Evolutionary conservation across 2,797 vertebrate species (phyloP).

Genomic region (Paedocypris micromegethes): DNA sequence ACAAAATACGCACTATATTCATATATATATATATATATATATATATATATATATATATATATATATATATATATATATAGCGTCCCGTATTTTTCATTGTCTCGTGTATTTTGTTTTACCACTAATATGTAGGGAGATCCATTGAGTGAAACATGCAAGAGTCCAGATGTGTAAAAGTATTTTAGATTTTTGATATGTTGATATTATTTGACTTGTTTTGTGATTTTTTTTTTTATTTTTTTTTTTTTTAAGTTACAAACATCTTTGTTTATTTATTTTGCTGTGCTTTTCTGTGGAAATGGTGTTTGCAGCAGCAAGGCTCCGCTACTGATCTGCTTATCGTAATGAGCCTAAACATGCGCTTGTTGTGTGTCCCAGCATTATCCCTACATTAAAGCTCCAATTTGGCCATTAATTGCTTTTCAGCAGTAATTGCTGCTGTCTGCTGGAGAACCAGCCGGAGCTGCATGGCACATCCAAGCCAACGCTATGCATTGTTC

Average conservation of each 20-base stretch:
- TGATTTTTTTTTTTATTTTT: no score
- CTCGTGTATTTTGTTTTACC: no score
- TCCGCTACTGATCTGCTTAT: slow-evolving; percentile 4
- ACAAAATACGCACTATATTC: no score
- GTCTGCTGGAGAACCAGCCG: slow-evolving; percentile 28
- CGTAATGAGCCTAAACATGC: slow-evolving; percentile 17
- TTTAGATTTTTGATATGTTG: no score
- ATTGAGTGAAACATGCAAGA: no score
- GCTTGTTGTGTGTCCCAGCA: slow-evolving; percentile 7
- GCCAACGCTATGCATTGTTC: slow-evolving; percentile 55
- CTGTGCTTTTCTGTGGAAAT: not conserved
- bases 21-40: no score
- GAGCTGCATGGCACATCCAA: slow-evolving; percentile 42
- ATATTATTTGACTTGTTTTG: no score
- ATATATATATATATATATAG: no score
- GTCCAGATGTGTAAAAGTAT: no score
- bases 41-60: no score
- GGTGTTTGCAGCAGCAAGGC: not conserved
- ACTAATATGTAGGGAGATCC: no score
- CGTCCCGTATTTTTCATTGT: no score
- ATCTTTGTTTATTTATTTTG: not conserved
- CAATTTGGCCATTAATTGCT: slow-evolving; percentile 31
- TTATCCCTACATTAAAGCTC: slow-evolving; percentile 27
- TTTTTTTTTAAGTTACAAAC: not conserved
- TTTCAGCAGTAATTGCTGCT: slow-evolving; percentile 31